phyloP scores from a whole-genome alignment of 1,140 invertebrate species.

The Eupristina koningsbergeri region DNA sequence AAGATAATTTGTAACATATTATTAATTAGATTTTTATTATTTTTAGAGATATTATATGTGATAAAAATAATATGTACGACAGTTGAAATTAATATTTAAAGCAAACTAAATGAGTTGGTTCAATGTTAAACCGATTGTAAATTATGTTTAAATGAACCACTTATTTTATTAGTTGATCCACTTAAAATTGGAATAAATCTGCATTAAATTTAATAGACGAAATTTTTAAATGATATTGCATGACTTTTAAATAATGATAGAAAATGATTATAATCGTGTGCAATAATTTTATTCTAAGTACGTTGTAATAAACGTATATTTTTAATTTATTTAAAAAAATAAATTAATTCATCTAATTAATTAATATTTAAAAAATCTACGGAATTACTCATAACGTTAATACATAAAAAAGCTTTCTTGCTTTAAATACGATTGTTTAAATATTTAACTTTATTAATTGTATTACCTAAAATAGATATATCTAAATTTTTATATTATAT shows the following conservation, averaged over 20 bases:
- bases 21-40: too few species aligned
- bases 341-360: neutral
- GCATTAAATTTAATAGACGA: neutral
- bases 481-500: too few species aligned
- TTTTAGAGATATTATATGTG: too few species aligned
- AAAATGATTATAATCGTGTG: neutral
- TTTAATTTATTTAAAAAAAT: neutral
- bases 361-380: too few species aligned
- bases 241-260: neutral
- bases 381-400: too few species aligned
- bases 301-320: neutral
- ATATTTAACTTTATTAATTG: too few species aligned
- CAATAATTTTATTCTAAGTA: neutral
- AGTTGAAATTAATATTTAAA: neutral
- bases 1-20: too few species aligned
- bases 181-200: neutral
- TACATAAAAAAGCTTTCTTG: too few species aligned
- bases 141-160: neutral
- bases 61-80: neutral
- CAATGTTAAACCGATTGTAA: neutral
- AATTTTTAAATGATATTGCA: neutral
- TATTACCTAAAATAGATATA: too few species aligned
- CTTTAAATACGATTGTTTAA: too few species aligned
- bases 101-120: neutral
- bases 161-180: neutral